Base-by-base conservation (phyloP, 1,140 invertebrate species). In the Drosophila mojavensis region DNA sequence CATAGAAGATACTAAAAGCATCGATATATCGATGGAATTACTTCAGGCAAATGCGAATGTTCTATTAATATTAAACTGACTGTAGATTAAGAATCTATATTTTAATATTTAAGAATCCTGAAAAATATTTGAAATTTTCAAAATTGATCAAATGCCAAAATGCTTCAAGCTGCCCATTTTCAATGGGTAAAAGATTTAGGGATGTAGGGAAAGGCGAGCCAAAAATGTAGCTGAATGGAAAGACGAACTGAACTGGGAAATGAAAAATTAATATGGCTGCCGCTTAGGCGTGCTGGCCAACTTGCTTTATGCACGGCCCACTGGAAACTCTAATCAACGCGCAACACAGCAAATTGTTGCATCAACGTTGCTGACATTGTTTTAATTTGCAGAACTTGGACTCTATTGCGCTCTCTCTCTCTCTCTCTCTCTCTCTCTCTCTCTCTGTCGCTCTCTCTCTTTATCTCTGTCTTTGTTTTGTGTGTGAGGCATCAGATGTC, bases 361-460 rank as follows among this genome's bases (percentile, higher is more conserved):
- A 76, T 68, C 56, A 73, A 74, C 50, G 66, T 33, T 54, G 72
- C 73, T 84, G 81, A 85, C 81, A 84, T 84, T 83, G 77, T 83
- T 83, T 84, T 83, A 83, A 83, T 83, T 83, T 84, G 81, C 64
- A 76, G 70, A 63, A 58, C 26, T 84, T 72, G 61, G 62, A 30
- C 50, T 41, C 39, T 20, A 41, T 66, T 30, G 20, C 41, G 7
- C 53, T 69, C 53, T 65, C 58, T 69, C 60, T 65, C 66, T 45
- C 50, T 33, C 39, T 20, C 33, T 65, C 39, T 45, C 56, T 17
- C 62, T 63, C 53, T 61, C 41, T 36, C 9, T 24, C 0, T 24
- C 20, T 24, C 20, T 24, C n/a, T n/a, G n/a, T n/a, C n/a, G n/a
- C n/a, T 33, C 33, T 33, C 20, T 20, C 20, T 20, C 20, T 1